Evolutionary conservation across 2,113 vertebrate genomes (phyloP).

Genomic region (Myotis lucifugus): DNA sequence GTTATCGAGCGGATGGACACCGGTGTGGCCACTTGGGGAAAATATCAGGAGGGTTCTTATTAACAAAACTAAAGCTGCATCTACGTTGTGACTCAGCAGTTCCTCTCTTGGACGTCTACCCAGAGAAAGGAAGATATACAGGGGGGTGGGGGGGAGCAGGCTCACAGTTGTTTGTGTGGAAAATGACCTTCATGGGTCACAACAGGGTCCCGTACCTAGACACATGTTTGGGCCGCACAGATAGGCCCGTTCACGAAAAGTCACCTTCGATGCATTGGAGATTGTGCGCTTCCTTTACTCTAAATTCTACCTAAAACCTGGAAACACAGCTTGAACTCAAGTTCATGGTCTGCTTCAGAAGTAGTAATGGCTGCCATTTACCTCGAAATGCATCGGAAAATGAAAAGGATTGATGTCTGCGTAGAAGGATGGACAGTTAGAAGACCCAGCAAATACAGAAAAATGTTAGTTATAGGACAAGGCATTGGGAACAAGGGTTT

Average conservation of each 20-base stretch:
- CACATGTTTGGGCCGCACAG: not conserved
- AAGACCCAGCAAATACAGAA: not conserved
- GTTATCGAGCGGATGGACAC: fast-evolving
- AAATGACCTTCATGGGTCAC: not conserved
- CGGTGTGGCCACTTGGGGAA: not conserved
- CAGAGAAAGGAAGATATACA: not conserved
- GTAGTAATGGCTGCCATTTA: not conserved
- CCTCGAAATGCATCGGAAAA: not conserved
- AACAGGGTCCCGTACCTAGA: not conserved
- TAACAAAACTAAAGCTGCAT: not conserved
- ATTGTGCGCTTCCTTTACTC: not conserved
- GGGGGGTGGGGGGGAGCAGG: not conserved
- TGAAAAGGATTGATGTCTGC: not conserved
- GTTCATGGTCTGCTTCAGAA: not conserved
- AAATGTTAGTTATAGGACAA: not conserved
- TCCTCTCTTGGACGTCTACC: not conserved
- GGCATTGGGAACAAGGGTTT: not conserved
- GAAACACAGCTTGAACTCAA: not conserved
- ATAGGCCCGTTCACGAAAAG: not conserved
- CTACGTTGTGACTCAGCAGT: not conserved
- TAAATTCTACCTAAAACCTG: not conserved
- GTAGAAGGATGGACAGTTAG: not conserved
- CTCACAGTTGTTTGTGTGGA: not conserved
- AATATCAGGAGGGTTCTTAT: not conserved
- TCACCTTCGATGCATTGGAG: not conserved